Evolutionary conservation across 1,140 invertebrate species (phyloP), one percentile per base, ranked within the genome.

Genomic region (Drosophila quadrilineata): DNA sequence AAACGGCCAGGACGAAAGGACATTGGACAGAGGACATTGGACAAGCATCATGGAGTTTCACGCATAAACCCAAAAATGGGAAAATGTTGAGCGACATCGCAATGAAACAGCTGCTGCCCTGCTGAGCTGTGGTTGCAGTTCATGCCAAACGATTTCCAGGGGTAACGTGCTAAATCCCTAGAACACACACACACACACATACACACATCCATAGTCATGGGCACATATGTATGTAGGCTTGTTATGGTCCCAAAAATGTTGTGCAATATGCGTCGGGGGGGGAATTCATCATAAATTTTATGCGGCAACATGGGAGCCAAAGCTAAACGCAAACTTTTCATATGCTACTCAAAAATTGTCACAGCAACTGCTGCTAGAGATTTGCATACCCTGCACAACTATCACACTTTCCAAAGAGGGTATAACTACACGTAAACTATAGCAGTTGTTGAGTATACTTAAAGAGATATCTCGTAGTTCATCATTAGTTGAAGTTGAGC

Each of bases 261-360:
- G 73, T 82, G 77, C 77, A 82, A 82, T 82, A 82, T 82, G 77
- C 77, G 77, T 74, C 77, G 65, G 63, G 73, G 76, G 79, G 77
- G 71, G 85, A 84, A 82, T 85, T 84, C 77, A 84, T 82, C 77
- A 82, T 84, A 82, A 82, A 84, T 82, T 82, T 80, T 80, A 82
- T 84, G 79, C 77, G 69, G 48, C 73, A 82, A 76, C 73, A 84
- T 77, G 79, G 60, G 49, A 59, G 28, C 43, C 43, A 41, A 65
- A 33, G 21, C 36, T 14, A 29, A 59, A 70, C 56, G 62, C 67
- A 71, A 80, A 80, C 76, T 80, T 80, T 80, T 80, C 75, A 80
- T 71, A 80, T 80, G 75, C 75, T 76, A 28, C 57, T 69, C 49
- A 63, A 58, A 65, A n/a, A 73, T 56, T 63, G 57, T 59, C 52